phyloP scores from a whole-genome alignment of 2,888 invertebrate species.

The Quadroppia sp. region DNA sequence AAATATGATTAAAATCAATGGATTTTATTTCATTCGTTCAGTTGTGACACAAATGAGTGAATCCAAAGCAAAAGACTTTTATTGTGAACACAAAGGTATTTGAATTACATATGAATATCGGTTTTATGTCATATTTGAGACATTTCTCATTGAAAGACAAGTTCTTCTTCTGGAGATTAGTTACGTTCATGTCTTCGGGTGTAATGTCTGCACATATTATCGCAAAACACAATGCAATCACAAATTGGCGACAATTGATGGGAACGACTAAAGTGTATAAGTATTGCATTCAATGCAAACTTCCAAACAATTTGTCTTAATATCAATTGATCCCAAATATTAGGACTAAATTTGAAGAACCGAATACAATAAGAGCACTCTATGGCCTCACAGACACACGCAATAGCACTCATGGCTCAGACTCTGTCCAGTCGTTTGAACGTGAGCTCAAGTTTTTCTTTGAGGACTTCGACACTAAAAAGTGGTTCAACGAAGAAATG shows the following conservation, averaged over 20 bases:
- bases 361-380: constrained; percentile 71
- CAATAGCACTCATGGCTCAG: constrained; percentile 91
- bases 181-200: constrained; percentile 80
- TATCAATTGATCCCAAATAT: neutral
- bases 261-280: constrained; percentile 76
- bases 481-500: constrained; percentile 59
- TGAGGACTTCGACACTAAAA: constrained; percentile 63
- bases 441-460: constrained; percentile 79
- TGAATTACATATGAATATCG: neutral
- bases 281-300: constrained; percentile 46
- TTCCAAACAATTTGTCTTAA: neutral
- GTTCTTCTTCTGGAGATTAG: constrained; percentile 75
- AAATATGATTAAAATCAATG: constrained; percentile 62
- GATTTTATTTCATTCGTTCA: constrained; percentile 69
- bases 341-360: constrained; percentile 71
- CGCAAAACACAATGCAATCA: constrained; percentile 69
- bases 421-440: constrained; percentile 68
- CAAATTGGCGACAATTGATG: constrained; percentile 73
- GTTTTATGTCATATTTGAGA: neutral
- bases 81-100: constrained; percentile 66
- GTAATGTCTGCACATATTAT: constrained; percentile 75
- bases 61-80: constrained; percentile 68
- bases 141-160: constrained; percentile 55
- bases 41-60: constrained; percentile 61
- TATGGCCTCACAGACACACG: constrained; percentile 90